Percentiles rank a stretch among this genome's conserved stretches.
Conservation (phyloP, 1,140 invertebrate genomes). For the Pachypsylla venusta region DNA sequence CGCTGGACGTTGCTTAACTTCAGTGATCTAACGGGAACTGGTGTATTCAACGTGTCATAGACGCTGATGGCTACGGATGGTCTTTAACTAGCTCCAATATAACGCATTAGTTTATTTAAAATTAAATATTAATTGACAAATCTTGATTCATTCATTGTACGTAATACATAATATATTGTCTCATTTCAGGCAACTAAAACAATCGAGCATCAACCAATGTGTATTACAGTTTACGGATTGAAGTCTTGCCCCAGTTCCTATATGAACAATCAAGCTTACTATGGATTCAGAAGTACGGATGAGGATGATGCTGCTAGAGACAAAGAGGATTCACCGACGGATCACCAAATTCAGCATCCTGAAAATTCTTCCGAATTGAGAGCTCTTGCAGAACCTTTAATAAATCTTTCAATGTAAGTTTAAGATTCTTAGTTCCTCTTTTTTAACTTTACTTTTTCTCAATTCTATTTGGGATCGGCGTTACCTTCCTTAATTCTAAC, state of each 20-base stretch:
- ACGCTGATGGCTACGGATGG: no score
- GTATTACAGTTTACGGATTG: constrained; percentile 3
- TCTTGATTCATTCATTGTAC: no score
- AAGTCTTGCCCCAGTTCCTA: not conserved
- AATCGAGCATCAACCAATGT: not conserved
- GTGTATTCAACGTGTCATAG: no score
- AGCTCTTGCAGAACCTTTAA: not conserved
- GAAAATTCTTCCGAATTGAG: not conserved
- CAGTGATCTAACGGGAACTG: no score
- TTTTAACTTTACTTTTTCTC: no score
- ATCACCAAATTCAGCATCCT: not conserved
- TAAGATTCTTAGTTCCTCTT: no score
- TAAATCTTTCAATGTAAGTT: not conserved
- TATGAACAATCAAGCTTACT: not conserved
- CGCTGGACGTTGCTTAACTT: no score
- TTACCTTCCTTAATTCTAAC: no score
- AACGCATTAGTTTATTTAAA: no score
- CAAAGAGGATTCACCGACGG: not conserved
- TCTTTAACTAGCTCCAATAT: no score
- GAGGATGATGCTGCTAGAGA: not conserved
- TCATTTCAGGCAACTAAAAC: constrained; percentile 2
- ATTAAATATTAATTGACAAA: no score
- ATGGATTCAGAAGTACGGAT: not conserved
- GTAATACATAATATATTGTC: not conserved
- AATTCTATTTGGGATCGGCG: no score